Conservation (phyloP, 2,113 vertebrate species). For the Galbula dea region DNA sequence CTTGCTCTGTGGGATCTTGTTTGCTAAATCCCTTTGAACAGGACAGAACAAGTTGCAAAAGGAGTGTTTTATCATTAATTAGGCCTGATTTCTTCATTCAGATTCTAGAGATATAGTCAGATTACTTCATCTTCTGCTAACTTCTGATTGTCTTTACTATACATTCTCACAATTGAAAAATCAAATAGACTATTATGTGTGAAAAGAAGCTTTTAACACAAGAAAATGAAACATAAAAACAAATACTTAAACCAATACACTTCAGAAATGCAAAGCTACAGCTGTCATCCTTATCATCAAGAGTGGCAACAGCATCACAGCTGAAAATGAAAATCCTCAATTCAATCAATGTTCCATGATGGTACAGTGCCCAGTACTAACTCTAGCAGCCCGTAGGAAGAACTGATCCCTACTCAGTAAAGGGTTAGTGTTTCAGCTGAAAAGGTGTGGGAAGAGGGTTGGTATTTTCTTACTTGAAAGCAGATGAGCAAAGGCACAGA, state of each 20-base stretch:
- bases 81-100: constrained; percentile 21
- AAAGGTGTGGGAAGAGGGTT: not conserved
- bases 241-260: not conserved
- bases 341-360: not conserved
- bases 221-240: not conserved
- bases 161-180: not conserved
- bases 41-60: not conserved
- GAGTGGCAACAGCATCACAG: not conserved
- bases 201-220: not conserved
- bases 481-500: not conserved
- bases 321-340: not conserved
- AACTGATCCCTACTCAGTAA: not conserved
- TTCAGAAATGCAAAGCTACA: constrained; percentile 17
- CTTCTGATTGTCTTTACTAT: not conserved
- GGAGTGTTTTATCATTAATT: constrained; percentile 52
- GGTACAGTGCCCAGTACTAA: not conserved
- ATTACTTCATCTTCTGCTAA: not conserved
- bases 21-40: constrained; percentile 45
- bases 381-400: not conserved
- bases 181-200: not conserved
- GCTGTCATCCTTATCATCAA: not conserved
- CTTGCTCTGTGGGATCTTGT: not conserved
- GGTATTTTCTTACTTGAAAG: not conserved
- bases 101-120: not conserved
- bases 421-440: not conserved